Conservation (phyloP, 1,140 invertebrate genomes). For the Magallana ariakensis region DNA sequence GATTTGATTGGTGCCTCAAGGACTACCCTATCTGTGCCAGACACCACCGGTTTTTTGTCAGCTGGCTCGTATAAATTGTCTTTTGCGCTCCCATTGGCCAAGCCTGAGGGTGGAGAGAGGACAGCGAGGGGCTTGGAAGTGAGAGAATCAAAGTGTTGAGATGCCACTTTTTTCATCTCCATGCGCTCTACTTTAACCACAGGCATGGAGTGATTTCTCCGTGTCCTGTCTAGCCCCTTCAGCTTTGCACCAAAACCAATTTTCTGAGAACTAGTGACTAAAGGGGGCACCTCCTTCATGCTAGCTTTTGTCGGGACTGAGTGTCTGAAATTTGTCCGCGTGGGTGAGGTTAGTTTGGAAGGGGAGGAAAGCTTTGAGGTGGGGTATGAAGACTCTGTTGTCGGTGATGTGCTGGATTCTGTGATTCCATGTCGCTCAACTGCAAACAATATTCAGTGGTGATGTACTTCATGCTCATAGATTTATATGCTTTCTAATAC, state of each 20-base stretch:
- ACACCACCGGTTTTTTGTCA: background rate
- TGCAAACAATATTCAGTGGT: constrained; percentile 23
- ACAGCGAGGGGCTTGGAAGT: background rate
- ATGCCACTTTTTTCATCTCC: constrained; percentile 53
- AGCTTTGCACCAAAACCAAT: constrained; percentile 58
- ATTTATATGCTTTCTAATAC: background rate
- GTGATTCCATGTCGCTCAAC: constrained; percentile 50
- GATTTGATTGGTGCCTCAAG: constrained; percentile 39
- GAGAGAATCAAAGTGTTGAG: constrained; percentile 18
- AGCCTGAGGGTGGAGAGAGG: background rate
- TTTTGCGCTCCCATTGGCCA: constrained; percentile 39
- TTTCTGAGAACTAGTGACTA: constrained; percentile 62
- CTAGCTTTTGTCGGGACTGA: constrained; percentile 71
- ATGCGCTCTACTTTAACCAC: constrained; percentile 79
- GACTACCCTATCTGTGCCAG: constrained; percentile 8
- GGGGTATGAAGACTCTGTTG: background rate
- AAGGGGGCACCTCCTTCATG: constrained; percentile 71
- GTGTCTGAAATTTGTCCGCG: constrained; percentile 30
- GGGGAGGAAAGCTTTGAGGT: constrained; percentile 31
- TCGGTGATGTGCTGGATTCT: constrained; percentile 20
- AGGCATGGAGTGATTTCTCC: constrained; percentile 72
- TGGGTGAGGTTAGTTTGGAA: constrained; percentile 48
- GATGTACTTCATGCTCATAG: background rate
- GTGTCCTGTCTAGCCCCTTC: constrained; percentile 49
- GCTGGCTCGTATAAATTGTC: background rate